Conservation (phyloP, 1,140 invertebrate species). For the Ceratitis capitata region DNA sequence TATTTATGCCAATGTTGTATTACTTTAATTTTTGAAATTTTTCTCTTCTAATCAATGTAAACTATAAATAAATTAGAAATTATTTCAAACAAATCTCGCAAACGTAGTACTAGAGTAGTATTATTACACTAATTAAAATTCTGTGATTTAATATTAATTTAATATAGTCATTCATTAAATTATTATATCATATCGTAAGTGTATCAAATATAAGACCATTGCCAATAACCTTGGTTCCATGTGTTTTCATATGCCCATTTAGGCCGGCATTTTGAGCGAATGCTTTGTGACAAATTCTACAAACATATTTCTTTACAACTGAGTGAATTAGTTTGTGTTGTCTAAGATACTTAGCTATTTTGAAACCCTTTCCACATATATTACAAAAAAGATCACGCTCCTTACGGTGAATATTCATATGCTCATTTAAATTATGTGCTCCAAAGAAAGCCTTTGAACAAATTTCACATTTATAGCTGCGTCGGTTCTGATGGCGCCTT, state of each 20-base stretch:
- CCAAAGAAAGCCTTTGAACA: conserved; percentile 50
- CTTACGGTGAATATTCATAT: conserved; percentile 50
- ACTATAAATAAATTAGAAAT: no score
- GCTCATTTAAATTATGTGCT: conserved; percentile 45
- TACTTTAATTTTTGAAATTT: no score
- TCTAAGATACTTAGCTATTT: conserved; percentile 48
- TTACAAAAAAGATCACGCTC: conserved; percentile 51
- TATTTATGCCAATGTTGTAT: no score
- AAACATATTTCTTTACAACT: conserved; percentile 46
- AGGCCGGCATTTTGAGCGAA: conserved; percentile 44
- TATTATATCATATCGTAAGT: background rate
- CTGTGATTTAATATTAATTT: no score
- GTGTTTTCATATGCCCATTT: conserved; percentile 38
- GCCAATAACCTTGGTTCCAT: conserved; percentile 34
- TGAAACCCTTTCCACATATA: conserved; percentile 50
- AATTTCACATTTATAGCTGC: conserved; percentile 47
- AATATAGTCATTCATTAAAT: no score
- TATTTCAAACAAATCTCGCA: no score
- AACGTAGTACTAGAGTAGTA: no score
- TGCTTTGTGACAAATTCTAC: conserved; percentile 52
- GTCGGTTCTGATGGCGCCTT: conserved; percentile 48
- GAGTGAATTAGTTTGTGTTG: conserved; percentile 52
- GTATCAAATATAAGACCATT: conserved; percentile 36
- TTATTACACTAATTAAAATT: no score
- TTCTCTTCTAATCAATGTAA: no score